Evolutionary conservation across 1,140 invertebrate species (phyloP), one percentile per base, ranked within the genome.

Genomic region (Metaphire vulgaris): DNA sequence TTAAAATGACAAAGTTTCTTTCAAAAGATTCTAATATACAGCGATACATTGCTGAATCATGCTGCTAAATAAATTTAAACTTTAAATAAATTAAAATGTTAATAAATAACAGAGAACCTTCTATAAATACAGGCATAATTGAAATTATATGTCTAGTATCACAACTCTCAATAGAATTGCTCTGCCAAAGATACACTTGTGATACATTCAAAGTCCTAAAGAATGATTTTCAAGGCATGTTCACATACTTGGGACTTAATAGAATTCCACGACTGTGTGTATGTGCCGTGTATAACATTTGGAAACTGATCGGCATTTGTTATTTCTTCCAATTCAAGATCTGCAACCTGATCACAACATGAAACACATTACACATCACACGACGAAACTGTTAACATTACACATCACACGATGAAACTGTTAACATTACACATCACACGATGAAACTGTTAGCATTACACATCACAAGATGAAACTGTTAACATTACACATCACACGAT

Each of bases 271-370:
- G n/a, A 31, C 2, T 69, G 6, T 12, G 2, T 2, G n/a, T 69
- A 69, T 28, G 67, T 69, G 67, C 67, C 67, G 67, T 69, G 67
- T 14, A 69, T 26, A 69, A 69, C 67, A 14, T 6, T 69, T 69
- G 30, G 67, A 2, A 69, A 2, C 6, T 69, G 6, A 31, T 69
- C n/a, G 26, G 67, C 2, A 31, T 2, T 69, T 12, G 67, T 69
- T 6, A 69, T 69, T 12, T 6, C 6, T 31, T 26, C 2, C 67
- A 69, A 26, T 14, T 69, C 67, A 6, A 69, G 26, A 26, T 31
- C 31, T 14, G n/a, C 2, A 26, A 69, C 67, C 67, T 69, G n/a
- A 12, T 28, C n/a, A 69, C 6, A 31, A 26, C 41, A 56, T 56
- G 41, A 6, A 12, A 56, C 41, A 56, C 41, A 56, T 56, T 56